These are phyloP conservation scores for Cacatua alba DNA, from an alignment of 2,113 vertebrate species.

Conservation along the genomic window DNA sequence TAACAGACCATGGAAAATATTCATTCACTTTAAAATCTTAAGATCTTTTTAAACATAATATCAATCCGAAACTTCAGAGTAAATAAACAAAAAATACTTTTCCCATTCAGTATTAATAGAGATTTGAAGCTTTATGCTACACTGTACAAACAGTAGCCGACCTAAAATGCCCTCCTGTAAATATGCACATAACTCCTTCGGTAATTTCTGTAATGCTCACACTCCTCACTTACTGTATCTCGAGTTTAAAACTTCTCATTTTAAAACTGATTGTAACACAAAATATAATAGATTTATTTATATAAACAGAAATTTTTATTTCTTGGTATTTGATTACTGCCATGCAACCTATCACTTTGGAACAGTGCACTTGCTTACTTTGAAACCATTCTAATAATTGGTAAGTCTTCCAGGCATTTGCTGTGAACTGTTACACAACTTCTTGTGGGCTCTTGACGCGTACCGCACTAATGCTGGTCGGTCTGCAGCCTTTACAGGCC, in stretches of 20 bases:
- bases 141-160: not conserved
- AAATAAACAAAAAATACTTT: not conserved
- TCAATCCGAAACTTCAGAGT: not conserved
- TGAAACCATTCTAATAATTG: not conserved
- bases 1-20: not conserved
- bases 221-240: not conserved
- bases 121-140: not conserved
- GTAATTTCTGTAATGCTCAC: not conserved
- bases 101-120: not conserved
- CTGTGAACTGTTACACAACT: not conserved
- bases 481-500: not conserved
- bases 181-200: not conserved
- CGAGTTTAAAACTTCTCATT: not conserved
- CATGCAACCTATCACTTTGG: not conserved
- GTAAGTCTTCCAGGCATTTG: accelerated
- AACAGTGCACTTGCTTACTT: not conserved
- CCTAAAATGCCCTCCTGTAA: not conserved
- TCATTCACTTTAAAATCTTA: not conserved
- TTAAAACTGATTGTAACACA: not conserved
- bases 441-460: not conserved
- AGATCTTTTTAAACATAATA: not conserved
- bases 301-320: not conserved
- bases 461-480: not conserved
- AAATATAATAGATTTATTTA: not conserved
- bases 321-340: not conserved